These are phyloP conservation scores for Harpalus rubripes DNA, from an alignment of 2,888 invertebrate genomes.

Conservation along the genomic window DNA sequence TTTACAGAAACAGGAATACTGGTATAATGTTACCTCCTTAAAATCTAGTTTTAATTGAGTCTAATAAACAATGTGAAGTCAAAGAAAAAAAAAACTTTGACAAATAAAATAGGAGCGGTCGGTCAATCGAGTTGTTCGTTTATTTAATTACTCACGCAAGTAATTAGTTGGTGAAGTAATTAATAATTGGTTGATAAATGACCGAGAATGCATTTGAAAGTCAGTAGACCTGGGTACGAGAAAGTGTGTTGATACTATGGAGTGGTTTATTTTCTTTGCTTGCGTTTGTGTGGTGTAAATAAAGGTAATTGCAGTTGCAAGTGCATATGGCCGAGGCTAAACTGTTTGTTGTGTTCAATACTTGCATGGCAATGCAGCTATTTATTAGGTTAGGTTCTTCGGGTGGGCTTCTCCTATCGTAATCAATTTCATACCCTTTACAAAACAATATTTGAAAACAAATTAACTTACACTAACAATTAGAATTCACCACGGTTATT, in stretches of 20 bases:
- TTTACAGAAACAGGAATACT: not conserved
- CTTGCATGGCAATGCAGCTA: constrained; percentile 2
- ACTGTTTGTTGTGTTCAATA: not conserved
- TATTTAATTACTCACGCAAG: constrained; percentile 65
- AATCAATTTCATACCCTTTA: not conserved
- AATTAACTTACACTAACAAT: not conserved
- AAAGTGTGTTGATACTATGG: not conserved
- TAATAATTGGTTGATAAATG: constrained; percentile 67
- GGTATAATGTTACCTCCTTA: not conserved
- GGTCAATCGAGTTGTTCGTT: constrained; percentile 38
- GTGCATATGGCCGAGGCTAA: not conserved
- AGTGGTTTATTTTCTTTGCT: not conserved
- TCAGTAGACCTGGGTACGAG: constrained; percentile 13
- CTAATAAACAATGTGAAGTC: not conserved
- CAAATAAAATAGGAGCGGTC: constrained; percentile 57
- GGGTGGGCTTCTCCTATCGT: constrained; percentile 8
- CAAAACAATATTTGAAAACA: not conserved
- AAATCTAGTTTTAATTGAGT: not conserved
- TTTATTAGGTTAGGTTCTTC: constrained; percentile 13
- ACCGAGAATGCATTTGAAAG: constrained; percentile 62
- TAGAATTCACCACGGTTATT: too few species aligned
- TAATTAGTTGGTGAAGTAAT: constrained; percentile 67
- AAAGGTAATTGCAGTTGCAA: constrained; percentile 35
- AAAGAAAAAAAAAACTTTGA: constrained; percentile 12
- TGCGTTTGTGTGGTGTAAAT: constrained; percentile 28